Evolutionary conservation across 2,888 invertebrate genomes (phyloP).

Genomic region (Candidula unifasciata): DNA sequence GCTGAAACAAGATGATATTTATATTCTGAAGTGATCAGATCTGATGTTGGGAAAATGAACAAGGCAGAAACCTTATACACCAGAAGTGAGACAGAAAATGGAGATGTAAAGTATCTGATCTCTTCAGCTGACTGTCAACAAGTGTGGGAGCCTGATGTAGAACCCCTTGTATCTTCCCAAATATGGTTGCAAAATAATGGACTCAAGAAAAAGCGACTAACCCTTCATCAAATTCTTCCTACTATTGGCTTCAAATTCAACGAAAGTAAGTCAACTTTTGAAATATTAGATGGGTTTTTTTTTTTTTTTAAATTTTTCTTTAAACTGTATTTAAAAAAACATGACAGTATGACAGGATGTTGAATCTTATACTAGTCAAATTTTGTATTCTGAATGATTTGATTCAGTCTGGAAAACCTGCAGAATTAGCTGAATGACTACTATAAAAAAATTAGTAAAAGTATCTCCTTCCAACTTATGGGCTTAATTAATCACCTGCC

Average conservation of each 20-base stretch:
- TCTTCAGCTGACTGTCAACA: constrained; percentile 63
- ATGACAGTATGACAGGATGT: background rate
- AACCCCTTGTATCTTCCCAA: constrained; percentile 68
- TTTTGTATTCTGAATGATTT: too few relatives aligned
- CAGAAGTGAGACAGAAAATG: constrained; percentile 42
- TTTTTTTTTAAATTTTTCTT: too few relatives aligned
- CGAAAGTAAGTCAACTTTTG: constrained; percentile 68
- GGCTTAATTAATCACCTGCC: too few relatives aligned
- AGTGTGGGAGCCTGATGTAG: constrained; percentile 75
- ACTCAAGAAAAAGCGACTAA: constrained; percentile 72
- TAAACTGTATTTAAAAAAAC: too few relatives aligned
- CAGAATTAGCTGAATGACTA: too few relatives aligned
- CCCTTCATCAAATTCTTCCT: constrained; percentile 71
- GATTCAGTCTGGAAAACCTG: too few relatives aligned
- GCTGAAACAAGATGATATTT: background rate
- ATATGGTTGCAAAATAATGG: constrained; percentile 77
- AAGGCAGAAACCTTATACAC: constrained; percentile 51
- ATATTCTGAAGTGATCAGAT: constrained; percentile 64
- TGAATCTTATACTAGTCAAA: too few relatives aligned
- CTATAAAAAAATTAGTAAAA: too few relatives aligned
- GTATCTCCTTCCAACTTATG: too few relatives aligned
- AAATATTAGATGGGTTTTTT: background rate
- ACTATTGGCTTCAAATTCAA: constrained; percentile 75
- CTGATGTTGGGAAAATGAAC: constrained; percentile 64
- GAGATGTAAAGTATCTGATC: constrained; percentile 50